A percentile compares a stretch with the other conserved stretches of the same genome.
These are phyloP conservation scores for Pseudomyrmex cubaensis DNA, from an alignment of 1,140 invertebrate genomes.

Conservation along the genomic window DNA sequence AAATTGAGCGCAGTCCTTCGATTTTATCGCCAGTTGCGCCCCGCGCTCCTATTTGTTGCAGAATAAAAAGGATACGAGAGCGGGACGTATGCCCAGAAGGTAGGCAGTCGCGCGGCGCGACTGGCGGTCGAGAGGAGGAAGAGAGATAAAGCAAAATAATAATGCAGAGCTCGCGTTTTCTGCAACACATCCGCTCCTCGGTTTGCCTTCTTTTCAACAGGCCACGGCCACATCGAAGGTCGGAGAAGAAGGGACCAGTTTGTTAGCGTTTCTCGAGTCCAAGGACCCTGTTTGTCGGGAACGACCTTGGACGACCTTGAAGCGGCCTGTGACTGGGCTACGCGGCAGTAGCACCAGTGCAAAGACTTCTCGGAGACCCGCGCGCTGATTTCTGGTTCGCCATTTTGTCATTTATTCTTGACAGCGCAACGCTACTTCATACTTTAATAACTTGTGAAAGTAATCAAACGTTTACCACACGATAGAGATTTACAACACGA, in stretches of 20 bases:
- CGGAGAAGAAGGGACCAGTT: conserved; percentile 74
- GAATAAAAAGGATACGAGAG: conserved; percentile 63
- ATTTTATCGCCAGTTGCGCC: conserved; percentile 46
- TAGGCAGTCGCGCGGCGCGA: neutral
- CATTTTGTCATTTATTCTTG: neutral
- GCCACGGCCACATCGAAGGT: conserved; percentile 36
- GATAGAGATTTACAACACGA: neutral
- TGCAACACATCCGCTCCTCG: conserved; percentile 51
- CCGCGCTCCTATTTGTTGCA: conserved; percentile 66
- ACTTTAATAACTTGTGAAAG: too few species aligned
- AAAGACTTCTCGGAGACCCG: conserved; percentile 21
- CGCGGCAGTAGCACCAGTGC: conserved; percentile 17
- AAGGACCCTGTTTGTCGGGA: conserved; percentile 75
- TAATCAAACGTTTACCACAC: too few species aligned
- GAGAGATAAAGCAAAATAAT: conserved; percentile 67
- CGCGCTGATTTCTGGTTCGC: conserved; percentile 21
- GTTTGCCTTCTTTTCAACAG: conserved; percentile 53
- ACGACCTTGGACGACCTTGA: conserved; percentile 82
- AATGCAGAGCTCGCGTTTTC: conserved; percentile 46
- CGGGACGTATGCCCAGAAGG: conserved; percentile 42
- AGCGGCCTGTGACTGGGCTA: conserved; percentile 58
- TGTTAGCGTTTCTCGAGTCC: conserved; percentile 69
- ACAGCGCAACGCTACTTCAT: neutral
- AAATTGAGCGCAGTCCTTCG: conserved; percentile 41
- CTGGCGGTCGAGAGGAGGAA: conserved; percentile 54